phyloP scores from a whole-genome alignment of 2,113 vertebrate species.

The Canis aureus region DNA sequence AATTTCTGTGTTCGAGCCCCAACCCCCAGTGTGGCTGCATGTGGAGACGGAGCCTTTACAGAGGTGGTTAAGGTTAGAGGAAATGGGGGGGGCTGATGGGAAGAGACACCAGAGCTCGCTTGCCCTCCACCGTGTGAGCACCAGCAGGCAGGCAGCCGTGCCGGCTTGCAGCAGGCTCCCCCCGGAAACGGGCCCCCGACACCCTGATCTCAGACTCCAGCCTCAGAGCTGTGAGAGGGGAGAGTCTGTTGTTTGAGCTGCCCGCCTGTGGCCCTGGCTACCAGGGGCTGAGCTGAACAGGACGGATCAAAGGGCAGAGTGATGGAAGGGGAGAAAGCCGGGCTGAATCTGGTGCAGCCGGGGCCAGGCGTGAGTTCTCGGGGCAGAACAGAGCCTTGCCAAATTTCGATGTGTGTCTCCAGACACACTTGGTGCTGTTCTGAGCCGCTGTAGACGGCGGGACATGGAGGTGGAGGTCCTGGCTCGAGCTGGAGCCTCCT shows the following conservation, averaged over 20 bases:
- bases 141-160: background rate
- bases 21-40: background rate
- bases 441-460: constrained; percentile 27
- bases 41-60: background rate
- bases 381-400: background rate
- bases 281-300: background rate
- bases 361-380: background rate
- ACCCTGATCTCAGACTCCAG: background rate
- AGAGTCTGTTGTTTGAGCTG: background rate
- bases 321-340: background rate
- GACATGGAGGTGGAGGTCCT: constrained; percentile 15
- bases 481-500: background rate
- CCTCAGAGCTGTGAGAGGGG: background rate
- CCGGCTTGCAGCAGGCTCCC: background rate
- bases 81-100: background rate
- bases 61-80: background rate
- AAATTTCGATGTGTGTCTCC: constrained; percentile 42
- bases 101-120: background rate
- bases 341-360: background rate
- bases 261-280: background rate
- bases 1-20: background rate
- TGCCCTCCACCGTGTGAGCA: background rate
- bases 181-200: rapidly evolving
- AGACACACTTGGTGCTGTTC: background rate
- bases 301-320: constrained; percentile 19